Evolutionary conservation across 2,888 invertebrate species (phyloP), one percentile per base, ranked within the genome.

Genomic region (Agriopis leucophaearia): DNA sequence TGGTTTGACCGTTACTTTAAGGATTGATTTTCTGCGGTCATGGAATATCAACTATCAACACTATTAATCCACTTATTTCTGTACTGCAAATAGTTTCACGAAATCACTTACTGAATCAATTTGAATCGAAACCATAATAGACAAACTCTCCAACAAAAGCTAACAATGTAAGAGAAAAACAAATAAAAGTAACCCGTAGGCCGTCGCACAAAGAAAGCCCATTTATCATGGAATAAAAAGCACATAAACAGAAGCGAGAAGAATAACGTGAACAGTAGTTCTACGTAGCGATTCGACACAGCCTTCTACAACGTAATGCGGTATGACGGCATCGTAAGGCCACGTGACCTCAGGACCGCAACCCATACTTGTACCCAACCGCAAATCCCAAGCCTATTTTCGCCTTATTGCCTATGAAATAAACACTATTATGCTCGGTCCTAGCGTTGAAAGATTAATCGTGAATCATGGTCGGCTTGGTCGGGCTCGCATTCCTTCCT

Each of bases 321-420:
- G 80, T 83, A 85, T 90, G 90, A 90, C 91, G 88, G 77, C 87
- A 88, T 82, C 84, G 76, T 64, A 50, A 66, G 79, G 78, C 85
- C 85, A 82, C 86, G 90, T 87, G 91, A 91, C 88, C 89, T 84
- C 76, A 83, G 80, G 77, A 79, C 69, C 79, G 69, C 74, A 74
- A 74, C 73, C 75, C 72, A 74, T 67, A 74, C 81, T 81, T 80
- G 70, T 73, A 47, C 27, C 64, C 55, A 56, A 64, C 60, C 44
- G 64, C 64, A 64, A 59, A 60, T 16, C 36, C 42, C 74, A 75
- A 71, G 52, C 60, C 62, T 38, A 45, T 61, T 65, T 69, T 56
- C 27, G 58, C 71, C 72, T 67, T 67, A 70, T n/a, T 10, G 15
- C 27, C 18, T 56, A 42, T 36, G 16, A 15, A 59, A 72, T 68